Conservation (phyloP, 1,140 invertebrate species). For the Drosophila triauraria region DNA sequence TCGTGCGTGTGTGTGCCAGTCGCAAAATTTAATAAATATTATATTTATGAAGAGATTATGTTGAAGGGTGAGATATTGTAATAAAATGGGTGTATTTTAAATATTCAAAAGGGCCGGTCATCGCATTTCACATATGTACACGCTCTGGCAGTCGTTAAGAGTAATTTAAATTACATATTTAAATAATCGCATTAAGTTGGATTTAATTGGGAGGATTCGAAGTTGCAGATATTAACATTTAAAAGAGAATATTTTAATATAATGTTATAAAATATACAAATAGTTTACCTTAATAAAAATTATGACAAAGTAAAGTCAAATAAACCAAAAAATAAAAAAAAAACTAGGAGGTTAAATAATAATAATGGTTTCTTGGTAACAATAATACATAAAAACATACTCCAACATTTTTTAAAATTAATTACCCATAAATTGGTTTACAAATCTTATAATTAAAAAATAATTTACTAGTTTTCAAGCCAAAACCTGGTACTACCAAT, state of each 20-base stretch:
- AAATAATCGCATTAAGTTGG: conserved; percentile 30
- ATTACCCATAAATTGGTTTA: too few relatives aligned
- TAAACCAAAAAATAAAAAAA: neutral
- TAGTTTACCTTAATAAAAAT: neutral
- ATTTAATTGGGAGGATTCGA: neutral
- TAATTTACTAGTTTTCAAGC: too few relatives aligned
- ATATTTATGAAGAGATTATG: conserved; percentile 49
- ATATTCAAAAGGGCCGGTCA: conserved; percentile 40
- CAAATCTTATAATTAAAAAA: too few relatives aligned
- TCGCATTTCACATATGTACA: conserved; percentile 24
- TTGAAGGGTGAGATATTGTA: conserved; percentile 20
- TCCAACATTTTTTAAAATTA: too few relatives aligned
- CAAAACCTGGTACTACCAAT: too few relatives aligned
- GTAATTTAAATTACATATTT: conserved; percentile 40
- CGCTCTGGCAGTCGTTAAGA: conserved; percentile 14
- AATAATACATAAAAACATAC: too few relatives aligned
- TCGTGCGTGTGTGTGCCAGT: neutral
- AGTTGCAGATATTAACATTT: neutral
- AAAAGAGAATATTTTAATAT: neutral
- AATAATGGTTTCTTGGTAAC: too few relatives aligned
- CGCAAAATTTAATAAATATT: conserved; percentile 52
- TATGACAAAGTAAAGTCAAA: neutral
- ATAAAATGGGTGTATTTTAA: conserved; percentile 50
- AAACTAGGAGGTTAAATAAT: neutral
- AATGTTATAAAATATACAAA: neutral